Conservation (phyloP, 1,140 invertebrate species). For the Mercenaria mercenaria region DNA sequence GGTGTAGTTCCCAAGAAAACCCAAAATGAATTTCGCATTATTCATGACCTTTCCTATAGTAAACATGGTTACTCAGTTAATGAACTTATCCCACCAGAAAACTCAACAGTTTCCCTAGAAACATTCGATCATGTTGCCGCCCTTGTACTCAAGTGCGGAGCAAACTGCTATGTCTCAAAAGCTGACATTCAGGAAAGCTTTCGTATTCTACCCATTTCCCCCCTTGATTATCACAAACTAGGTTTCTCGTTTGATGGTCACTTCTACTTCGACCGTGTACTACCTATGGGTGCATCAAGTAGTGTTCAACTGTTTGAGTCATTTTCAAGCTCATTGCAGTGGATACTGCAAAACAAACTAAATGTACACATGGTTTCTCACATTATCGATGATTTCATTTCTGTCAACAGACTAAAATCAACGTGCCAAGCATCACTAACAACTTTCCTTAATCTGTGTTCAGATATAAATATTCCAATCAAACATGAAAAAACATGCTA, state of each 20-base stretch:
- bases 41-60: constrained; percentile 30
- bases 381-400: constrained; percentile 51
- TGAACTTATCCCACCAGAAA: not conserved
- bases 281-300: constrained; percentile 28
- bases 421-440: not conserved
- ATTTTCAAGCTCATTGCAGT: not conserved
- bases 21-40: not conserved
- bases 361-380: constrained; percentile 1
- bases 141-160: not conserved
- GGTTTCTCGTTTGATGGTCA: constrained; percentile 27
- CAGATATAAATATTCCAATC: constrained; percentile 23
- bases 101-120: constrained; percentile 10
- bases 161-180: constrained; percentile 8
- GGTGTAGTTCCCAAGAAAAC: constrained; percentile 21
- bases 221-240: constrained; percentile 25
- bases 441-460: not conserved
- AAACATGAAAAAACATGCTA: constrained; percentile 16
- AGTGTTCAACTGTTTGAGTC: not conserved
- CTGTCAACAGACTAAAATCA: not conserved
- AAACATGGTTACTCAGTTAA: constrained; percentile 8
- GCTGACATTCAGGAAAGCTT: constrained; percentile 40
- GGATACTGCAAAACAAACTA: constrained; percentile 22
- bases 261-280: constrained; percentile 46
- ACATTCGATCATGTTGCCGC: constrained; percentile 8
- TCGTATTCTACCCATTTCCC: constrained; percentile 24